Evolutionary conservation across 2,113 vertebrate species (phyloP), one percentile per base, ranked within the genome.

Genomic region (Daubentonia madagascariensis): DNA sequence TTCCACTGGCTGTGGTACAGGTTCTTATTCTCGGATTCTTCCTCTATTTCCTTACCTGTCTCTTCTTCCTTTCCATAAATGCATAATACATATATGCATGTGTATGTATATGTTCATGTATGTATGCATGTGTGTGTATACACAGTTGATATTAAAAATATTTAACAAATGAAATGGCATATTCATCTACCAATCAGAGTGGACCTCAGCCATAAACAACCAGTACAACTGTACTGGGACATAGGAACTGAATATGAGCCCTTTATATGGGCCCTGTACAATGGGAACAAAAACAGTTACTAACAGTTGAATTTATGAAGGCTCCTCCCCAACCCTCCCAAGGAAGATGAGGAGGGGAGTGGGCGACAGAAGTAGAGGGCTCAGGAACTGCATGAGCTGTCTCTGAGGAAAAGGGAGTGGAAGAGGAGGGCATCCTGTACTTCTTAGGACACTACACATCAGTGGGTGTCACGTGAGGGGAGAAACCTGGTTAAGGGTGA

Each of bases 1-100:
- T 61, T 73, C 63, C 23, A 70, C 57, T 85, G 83, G 86, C 78
- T 93, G 50, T 83, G 22, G 68, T 75, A 37, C 18, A 80, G 48
- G 40, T 50, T 94, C 65, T 95, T 67, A 20, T 70, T 94, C 67
- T 80, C 75, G 32, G 59, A 73, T 94, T 90, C 61, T 83, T 67
- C 80, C 48, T 94, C 32, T 91, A 50, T 86, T 96, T 95, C 30
- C 45, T 93, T 96, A 54, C 48, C 17, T 63, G 50, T 63, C 75
- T 93, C 37, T 59, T 40, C 12, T 57, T 57, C 20, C 28, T 59
- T 28, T 67, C 70, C 43, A 85, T 79, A 92, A 85, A 86, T 73
- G 20, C n/a, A 73, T 52, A 80, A 22, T 75, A 13, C n/a, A 23
- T 88, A 80, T 43, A 20, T 40, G 9, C 65, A 30, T 93, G 35